Evolutionary conservation across 2,888 invertebrate species (phyloP), one percentile per base, ranked within the genome.

Genomic region (Drosophila cyrtoloma): DNA sequence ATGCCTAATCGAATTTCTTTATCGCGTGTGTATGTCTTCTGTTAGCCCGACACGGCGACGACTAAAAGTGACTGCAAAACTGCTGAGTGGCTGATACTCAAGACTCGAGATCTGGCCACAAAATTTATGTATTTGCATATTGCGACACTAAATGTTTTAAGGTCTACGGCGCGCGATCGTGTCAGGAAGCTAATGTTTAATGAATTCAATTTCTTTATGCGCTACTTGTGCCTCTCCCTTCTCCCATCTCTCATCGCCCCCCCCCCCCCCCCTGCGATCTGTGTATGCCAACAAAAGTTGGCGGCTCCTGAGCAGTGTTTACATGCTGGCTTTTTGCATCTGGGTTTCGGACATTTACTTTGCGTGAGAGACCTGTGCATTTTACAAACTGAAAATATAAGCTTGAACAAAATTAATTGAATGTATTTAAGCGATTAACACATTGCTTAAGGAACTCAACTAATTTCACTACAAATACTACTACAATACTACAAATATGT

Each of bases 1-100:
- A 91, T 91, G 91, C 91, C 90, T 91, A 91, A 91, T 91, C 91
- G 91, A 91, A 91, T 91, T 91, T 91, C 87, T 90, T 91, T 87
- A 91, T 91, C 91, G 91, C 90, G 90, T 91, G 89, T 89, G 88
- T 79, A 86, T 88, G 90, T 89, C 86, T 86, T 86, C 77, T 77
- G 77, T 76, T 72, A 65, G 64, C 28, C 62, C 68, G 72, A 72
- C 79, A 71, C 65, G 79, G 50, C 66, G 75, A 64, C 69, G 37
- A 30, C 28, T 37, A 39, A 47, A 47, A 58, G 53, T 64, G 69
- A 35, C 39, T 58, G 42, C 9, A 39, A 30, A 19, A 16, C 44
- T 5, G 44, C 39, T 28, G 28, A 35, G 12, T 22, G 47, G 50
- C 37, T 19, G 37, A 37, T 37, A 16, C 59, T 50, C 44, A 28